These are phyloP conservation scores for Chloroclystis v-ata DNA, from an alignment of 2,888 invertebrate genomes.

Conservation along the genomic window DNA sequence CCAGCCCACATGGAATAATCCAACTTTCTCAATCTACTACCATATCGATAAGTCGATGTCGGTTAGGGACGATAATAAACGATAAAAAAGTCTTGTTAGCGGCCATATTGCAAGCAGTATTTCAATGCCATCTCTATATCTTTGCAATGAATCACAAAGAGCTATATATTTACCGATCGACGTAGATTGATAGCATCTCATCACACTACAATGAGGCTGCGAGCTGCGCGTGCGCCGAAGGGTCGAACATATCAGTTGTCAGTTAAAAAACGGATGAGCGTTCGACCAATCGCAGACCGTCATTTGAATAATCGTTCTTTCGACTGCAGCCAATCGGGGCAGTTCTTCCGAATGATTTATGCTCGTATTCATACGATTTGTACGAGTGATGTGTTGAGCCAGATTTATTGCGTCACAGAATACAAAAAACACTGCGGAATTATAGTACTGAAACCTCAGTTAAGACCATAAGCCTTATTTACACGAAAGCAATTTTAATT, in stretches of 20 bases:
- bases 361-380: constrained; percentile 73
- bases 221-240: constrained; percentile 71
- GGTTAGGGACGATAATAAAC: constrained; percentile 17
- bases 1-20: constrained; percentile 15
- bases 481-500: neutral
- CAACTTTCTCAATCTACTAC: constrained; percentile 8
- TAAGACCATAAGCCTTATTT: too few relatives aligned
- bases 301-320: constrained; percentile 76
- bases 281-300: constrained; percentile 58
- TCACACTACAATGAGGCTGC: constrained; percentile 56
- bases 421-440: neutral
- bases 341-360: constrained; percentile 71
- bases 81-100: constrained; percentile 22
- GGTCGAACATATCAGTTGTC: constrained; percentile 74
- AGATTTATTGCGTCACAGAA: constrained; percentile 52
- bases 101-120: constrained; percentile 31
- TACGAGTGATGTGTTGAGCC: constrained; percentile 52
- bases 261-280: constrained; percentile 60
- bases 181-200: constrained; percentile 38
- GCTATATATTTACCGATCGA: constrained; percentile 43
- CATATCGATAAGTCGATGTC: constrained; percentile 17
- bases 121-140: constrained; percentile 33
- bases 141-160: constrained; percentile 35
- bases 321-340: constrained; percentile 64
- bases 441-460: neutral